Evolutionary conservation across 2,888 invertebrate species (phyloP), one percentile per base, ranked within the genome.

Genomic region (Neoitamus cyanurus): DNA sequence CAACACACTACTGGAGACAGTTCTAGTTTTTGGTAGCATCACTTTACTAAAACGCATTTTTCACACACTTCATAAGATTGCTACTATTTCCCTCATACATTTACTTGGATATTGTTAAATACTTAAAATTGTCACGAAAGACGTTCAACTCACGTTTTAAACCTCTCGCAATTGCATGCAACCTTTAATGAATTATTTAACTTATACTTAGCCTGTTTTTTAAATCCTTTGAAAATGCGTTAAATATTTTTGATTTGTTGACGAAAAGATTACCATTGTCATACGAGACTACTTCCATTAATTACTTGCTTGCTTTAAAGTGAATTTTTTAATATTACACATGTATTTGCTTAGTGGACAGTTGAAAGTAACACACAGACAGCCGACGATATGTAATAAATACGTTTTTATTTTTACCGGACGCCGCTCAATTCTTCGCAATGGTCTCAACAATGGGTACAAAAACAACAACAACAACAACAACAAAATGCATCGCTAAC

Each of bases 241-340:
- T 42, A 11, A 58, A n/a, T 46, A n/a, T 31, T 48, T 58, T 48
- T 78, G 11, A 48, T 58, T 30, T 80, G 0, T n/a, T 58, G 9
- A 58, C 4, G 5, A 83, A 37, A 84, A 85, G 90, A 90, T 91
- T 91, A 91, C 90, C 90, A 91, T 91, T 91, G 90, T 91, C 90
- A 91, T 90, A 88, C 58, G 31, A 78, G 58, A 58, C 58, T 58
- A 58, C 25, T 58, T 9, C 25, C 20, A 58, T 48, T 48, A 58
- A 58, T 58, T 58, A 58, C 58, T 58, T 58, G 25, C 58, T 58
- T 58, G n/a, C 9, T 37, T 3, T 6, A 9, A 58, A 58, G 9
- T 58, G 25, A 2, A 58, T 58, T 58, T 48, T 15, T 58, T 25
- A 58, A 58, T 58, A 20, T 25, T 58, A 58, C 58, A 58, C 25